Evolutionary conservation across 2,888 invertebrate genomes (phyloP).

Genomic region (Chrysolina oricalcia): DNA sequence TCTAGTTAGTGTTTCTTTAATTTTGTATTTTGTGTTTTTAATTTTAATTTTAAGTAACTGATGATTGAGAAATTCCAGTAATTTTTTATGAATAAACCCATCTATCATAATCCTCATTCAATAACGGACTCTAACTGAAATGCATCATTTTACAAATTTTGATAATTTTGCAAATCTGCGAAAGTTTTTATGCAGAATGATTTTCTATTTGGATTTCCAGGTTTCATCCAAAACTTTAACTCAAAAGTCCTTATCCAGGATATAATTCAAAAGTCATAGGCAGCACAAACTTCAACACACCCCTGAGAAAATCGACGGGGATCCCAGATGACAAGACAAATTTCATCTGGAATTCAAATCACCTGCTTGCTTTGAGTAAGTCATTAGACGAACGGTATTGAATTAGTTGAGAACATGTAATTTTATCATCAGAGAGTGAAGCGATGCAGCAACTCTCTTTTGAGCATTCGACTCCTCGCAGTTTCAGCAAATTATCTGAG

Average conservation of each 20-base stretch:
- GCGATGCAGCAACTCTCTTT: conserved; percentile 7
- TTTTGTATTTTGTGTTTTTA: too few species aligned
- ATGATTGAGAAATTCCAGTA: too few species aligned
- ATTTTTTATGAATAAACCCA: too few species aligned
- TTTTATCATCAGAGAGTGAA: conserved; percentile 22
- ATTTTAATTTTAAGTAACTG: too few species aligned
- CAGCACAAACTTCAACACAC: too few species aligned
- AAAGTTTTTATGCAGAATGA: too few species aligned
- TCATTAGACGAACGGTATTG: conserved; percentile 15
- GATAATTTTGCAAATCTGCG: too few species aligned
- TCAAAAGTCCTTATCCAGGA: background rate
- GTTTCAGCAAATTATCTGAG: conserved; percentile 6
- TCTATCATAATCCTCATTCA: too few species aligned
- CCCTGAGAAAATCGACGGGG: background rate
- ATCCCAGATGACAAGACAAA: background rate
- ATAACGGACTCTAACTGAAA: too few species aligned
- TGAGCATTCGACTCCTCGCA: background rate
- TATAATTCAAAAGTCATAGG: background rate
- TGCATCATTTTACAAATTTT: too few species aligned
- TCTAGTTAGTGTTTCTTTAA: too few species aligned
- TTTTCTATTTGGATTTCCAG: too few species aligned
- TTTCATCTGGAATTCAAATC: conserved; percentile 8
- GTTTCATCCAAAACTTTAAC: background rate
- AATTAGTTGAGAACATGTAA: conserved; percentile 27
- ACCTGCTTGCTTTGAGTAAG: conserved; percentile 18